A percentile compares a stretch with the other conserved stretches of the same genome.
Conservation (phyloP, 2,797 vertebrate genomes). For the Anas acuta region DNA sequence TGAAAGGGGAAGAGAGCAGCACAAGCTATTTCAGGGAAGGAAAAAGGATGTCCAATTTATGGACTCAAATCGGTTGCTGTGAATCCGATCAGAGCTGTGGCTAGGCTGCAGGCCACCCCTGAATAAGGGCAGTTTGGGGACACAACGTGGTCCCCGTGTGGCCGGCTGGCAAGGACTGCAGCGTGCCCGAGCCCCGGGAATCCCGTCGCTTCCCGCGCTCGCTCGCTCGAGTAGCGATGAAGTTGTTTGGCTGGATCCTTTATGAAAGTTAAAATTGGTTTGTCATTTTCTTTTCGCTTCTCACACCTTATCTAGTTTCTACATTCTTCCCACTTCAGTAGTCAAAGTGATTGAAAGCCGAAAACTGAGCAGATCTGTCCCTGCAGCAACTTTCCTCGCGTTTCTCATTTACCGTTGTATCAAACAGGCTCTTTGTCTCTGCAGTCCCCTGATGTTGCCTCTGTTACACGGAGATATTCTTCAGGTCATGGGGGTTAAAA, state of each 20-base stretch:
- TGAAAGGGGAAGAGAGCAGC: neutral
- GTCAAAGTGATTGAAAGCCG: constrained; percentile 82
- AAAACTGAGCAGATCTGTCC: constrained; percentile 83
- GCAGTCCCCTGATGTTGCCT: constrained; percentile 75
- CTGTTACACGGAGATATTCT: constrained; percentile 79
- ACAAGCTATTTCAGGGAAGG: neutral
- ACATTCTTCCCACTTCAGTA: constrained; percentile 77
- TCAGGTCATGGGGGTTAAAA: constrained; percentile 85
- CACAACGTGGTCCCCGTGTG: fast-evolving
- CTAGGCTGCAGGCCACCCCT: neutral
- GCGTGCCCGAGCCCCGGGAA: fast-evolving
- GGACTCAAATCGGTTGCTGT: neutral
- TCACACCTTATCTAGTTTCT: constrained; percentile 82
- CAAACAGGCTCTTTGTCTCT: constrained; percentile 83
- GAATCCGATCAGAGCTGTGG: neutral
- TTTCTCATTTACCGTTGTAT: constrained; percentile 84
- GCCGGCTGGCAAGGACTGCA: neutral
- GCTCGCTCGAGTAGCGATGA: constrained; percentile 17
- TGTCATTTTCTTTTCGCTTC: constrained; percentile 52
- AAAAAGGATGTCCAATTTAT: neutral
- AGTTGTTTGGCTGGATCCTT: constrained; percentile 37
- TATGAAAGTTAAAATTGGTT: constrained; percentile 67
- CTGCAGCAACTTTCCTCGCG: constrained; percentile 82
- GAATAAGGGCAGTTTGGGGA: fast-evolving
- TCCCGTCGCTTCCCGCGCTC: neutral